Base-by-base conservation (phyloP, 2,113 vertebrate genomes). In the Calonectris borealis region DNA sequence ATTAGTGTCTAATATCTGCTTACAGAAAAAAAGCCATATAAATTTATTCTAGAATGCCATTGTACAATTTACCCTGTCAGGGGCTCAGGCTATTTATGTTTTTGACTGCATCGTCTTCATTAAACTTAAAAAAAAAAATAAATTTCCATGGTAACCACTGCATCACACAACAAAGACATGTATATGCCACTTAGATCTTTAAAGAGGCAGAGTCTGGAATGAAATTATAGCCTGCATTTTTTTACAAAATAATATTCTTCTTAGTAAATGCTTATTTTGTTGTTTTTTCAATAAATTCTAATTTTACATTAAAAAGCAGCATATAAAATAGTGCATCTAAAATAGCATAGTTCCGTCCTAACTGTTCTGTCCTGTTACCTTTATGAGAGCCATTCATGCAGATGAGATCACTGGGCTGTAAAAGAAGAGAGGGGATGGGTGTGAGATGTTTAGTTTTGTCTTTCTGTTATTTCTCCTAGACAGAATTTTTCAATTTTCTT, bases 61-160 rank as follows among this genome's bases (percentile, higher is more conserved):
- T 90, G 68, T 94, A 73, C 42, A 93, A 95, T 88, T 80, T 94
- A 86, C 69, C 73, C 69, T 94, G 91, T 79, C 73, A 94, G 93
- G 72, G 79, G 46, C 88, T 96, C 86, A 68, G 76, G 82, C 86
- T 96, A 83, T 92, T 84, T 93, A 70, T 96, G 86, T 72, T 95
- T 97, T 94, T 93, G 90, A 96, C 97, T 97, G 60, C 64, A 94
- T 81, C 11, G 0, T 91, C 58, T 94, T 97, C 76, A 90, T 75
- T 94, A 92, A 96, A 88, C 48, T 94, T 97, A 68, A 86, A 97
- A 93, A 93, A 94, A 77, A 75, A 61, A 18, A 80, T 5, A 62
- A 68, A 97, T 94, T 91, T 90, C 92, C 97, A 97, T 96, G 94
- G 91, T 77, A 96, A 97, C 97, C 83, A 94, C 42, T 94, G 76